Percentiles rank a stretch among this genome's conserved stretches.
Evolutionary conservation across 2,113 vertebrate species (phyloP).

Genomic region (Salminus brasiliensis): DNA sequence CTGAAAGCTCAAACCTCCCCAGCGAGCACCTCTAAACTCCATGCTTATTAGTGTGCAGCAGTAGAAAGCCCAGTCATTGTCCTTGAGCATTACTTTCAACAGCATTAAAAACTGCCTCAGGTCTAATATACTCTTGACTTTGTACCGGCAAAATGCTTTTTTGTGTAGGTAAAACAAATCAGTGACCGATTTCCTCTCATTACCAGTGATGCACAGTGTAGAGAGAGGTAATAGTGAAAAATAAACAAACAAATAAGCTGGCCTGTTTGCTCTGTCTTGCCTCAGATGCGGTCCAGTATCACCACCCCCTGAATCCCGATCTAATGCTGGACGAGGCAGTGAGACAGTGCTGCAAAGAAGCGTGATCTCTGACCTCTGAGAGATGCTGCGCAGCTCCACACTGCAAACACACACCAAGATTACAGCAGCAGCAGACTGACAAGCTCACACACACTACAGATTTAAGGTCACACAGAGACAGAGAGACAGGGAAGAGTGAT

Average conservation of each 20-base stretch:
- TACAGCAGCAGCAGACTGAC: no score
- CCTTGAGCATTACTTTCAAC: neutral
- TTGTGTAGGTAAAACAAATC: no score
- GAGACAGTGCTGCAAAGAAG: constrained; percentile 18
- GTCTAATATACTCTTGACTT: neutral
- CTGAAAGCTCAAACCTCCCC: no score
- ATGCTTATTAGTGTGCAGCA: neutral
- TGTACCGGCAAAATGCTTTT: neutral
- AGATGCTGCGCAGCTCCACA: neutral
- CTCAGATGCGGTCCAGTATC: neutral
- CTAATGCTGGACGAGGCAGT: neutral
- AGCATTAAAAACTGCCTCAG: neutral
- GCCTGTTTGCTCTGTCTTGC: neutral
- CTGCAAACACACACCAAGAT: constrained; percentile 2
- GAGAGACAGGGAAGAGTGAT: no score
- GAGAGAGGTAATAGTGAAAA: neutral
- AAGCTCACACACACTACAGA: no score
- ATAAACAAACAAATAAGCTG: neutral
- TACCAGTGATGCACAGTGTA: neutral
- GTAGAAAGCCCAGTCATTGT: neutral
- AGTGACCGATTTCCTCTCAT: neutral
- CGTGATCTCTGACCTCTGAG: constrained; percentile 10
- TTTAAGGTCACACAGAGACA: no score
- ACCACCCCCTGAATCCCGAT: neutral
- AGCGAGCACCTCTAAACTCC: no score